Evolutionary conservation across 2,797 vertebrate genomes (phyloP).

Genomic region (Arnoldichthys spilopterus): DNA sequence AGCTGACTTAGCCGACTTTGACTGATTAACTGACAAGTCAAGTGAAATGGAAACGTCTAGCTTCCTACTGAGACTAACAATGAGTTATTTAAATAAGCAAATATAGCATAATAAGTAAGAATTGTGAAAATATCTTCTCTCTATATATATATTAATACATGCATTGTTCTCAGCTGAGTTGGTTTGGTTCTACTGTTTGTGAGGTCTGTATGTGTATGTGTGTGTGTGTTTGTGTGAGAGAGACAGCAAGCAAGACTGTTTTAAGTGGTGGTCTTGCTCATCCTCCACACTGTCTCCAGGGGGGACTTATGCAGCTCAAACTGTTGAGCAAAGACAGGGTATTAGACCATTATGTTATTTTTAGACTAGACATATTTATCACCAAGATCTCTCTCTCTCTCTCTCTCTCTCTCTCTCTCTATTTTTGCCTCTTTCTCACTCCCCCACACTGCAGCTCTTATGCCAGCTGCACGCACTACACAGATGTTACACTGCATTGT

Average conservation of each 20-base stretch:
- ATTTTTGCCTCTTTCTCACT: slow-evolving; percentile 17
- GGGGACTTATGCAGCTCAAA: slow-evolving; percentile 29
- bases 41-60: neutral
- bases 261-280: slow-evolving; percentile 21
- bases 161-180: neutral
- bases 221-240: neutral
- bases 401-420: slow-evolving; percentile 4
- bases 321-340: slow-evolving; percentile 29
- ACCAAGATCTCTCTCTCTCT: slow-evolving; percentile 32
- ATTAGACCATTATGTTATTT: slow-evolving; percentile 46
- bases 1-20: too few relatives aligned
- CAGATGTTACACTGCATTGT: slow-evolving; percentile 29
- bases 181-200: neutral
- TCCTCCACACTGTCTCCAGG: slow-evolving; percentile 29
- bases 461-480: slow-evolving; percentile 23
- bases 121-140: neutral
- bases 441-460: slow-evolving; percentile 22
- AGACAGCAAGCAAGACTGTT: neutral
- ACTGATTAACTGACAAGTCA: too few relatives aligned
- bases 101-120: neutral
- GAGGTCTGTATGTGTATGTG: neutral
- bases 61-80: neutral
- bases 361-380: slow-evolving; percentile 45
- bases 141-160: neutral
- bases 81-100: neutral